phyloP scores from a whole-genome alignment of 2,113 vertebrate species.

The Carassius gibelio region DNA sequence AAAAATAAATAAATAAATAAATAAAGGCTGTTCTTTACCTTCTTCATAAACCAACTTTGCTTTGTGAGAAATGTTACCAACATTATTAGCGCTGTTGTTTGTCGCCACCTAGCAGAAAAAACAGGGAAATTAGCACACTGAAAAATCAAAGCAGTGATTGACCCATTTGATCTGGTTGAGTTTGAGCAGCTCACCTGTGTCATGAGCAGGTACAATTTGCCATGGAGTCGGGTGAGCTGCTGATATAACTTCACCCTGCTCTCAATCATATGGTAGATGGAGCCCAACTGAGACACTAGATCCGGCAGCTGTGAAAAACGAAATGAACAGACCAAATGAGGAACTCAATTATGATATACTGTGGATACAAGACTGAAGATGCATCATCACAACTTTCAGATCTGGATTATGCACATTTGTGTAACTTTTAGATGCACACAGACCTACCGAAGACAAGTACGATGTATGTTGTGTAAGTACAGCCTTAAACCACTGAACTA shows the following conservation, averaged over 20 bases:
- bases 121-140: background rate
- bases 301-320: constrained; percentile 84
- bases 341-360: background rate
- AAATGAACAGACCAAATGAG: background rate
- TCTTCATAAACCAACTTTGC: constrained; percentile 96
- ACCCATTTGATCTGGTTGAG: background rate
- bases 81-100: constrained; percentile 68
- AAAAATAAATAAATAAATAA: too few relatives aligned
- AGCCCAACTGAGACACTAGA: constrained; percentile 87
- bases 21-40: constrained; percentile 77
- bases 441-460: constrained; percentile 93
- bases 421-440: background rate
- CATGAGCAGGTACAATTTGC: constrained; percentile 90
- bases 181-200: constrained; percentile 80
- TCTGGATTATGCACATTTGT: background rate
- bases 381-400: background rate
- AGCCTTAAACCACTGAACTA: constrained; percentile 93
- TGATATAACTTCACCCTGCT: constrained; percentile 93
- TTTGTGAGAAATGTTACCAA: constrained; percentile 77
- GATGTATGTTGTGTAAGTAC: constrained; percentile 91
- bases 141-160: background rate
- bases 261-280: constrained; percentile 93
- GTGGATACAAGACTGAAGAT: background rate
- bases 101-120: constrained; percentile 82
- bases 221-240: constrained; percentile 89